Evolutionary conservation across 2,797 vertebrate species (phyloP).

Genomic region (Mareca penelope): DNA sequence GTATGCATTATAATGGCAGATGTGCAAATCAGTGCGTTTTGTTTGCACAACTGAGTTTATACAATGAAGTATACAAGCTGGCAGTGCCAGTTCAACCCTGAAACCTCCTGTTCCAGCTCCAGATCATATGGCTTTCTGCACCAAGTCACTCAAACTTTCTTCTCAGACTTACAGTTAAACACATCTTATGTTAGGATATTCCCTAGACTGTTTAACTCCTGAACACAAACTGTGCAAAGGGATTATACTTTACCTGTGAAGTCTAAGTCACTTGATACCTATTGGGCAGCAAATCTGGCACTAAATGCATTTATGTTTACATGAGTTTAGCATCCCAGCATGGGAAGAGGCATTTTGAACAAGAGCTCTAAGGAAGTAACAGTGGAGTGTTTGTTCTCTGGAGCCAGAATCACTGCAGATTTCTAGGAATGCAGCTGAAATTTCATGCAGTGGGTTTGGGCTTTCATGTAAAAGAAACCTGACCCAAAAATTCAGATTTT

Average conservation of each 20-base stretch:
- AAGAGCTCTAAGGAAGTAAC: constrained; percentile 32
- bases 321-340: constrained; percentile 31
- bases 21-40: not conserved
- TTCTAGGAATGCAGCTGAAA: constrained; percentile 57
- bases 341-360: constrained; percentile 12
- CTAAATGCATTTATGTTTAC: not conserved
- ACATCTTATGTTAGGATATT: not conserved
- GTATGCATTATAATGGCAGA: not conserved
- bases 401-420: constrained; percentile 45
- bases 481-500: constrained; percentile 56
- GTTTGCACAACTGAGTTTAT: not conserved
- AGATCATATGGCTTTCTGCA: not conserved
- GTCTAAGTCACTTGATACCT: not conserved
- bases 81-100: not conserved
- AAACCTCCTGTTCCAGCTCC: not conserved
- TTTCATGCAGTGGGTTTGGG: constrained; percentile 24
- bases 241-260: not conserved
- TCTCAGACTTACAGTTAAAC: not conserved
- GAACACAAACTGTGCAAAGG: not conserved
- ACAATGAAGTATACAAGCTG: not conserved
- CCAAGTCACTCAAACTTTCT: not conserved
- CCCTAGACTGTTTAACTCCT: not conserved
- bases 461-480: constrained; percentile 23
- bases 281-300: not conserved
- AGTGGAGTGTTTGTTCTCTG: constrained; percentile 52